Percentiles rank a stretch among this genome's conserved stretches.
Evolutionary conservation across 2,797 vertebrate species (phyloP).

Genomic region (Hybognathus amarus): DNA sequence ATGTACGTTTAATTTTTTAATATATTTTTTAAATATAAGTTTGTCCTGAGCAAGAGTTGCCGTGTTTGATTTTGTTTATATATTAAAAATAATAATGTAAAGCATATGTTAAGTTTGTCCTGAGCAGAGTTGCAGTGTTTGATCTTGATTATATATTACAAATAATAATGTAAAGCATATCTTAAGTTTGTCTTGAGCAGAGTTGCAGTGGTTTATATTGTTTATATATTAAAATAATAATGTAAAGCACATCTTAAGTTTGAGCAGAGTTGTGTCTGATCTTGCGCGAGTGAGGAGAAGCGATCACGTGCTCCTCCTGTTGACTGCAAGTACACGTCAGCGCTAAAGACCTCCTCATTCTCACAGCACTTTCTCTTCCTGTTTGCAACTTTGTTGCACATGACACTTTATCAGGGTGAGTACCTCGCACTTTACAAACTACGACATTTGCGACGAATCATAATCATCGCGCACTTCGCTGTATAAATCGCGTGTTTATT

Average conservation of each 20-base stretch:
- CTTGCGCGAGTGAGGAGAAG: constrained; percentile 1
- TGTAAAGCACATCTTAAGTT: accelerated
- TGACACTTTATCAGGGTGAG: constrained; percentile 63
- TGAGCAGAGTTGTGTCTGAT: background rate
- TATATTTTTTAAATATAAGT: too few relatives aligned
- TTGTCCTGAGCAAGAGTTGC: accelerated
- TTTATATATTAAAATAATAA: background rate
- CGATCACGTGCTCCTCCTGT: constrained; percentile 54
- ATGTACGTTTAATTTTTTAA: too few relatives aligned
- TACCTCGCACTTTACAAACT: background rate
- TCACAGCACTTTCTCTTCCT: constrained; percentile 70
- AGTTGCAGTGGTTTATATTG: background rate
- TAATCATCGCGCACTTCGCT: background rate
- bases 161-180: background rate
- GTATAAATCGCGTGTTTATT: background rate
- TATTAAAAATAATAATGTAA: background rate
- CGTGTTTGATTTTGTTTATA: background rate
- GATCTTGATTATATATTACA: background rate
- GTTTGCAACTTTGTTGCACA: constrained; percentile 63
- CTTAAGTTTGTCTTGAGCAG: accelerated
- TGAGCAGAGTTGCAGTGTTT: background rate
- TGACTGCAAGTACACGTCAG: constrained; percentile 79
- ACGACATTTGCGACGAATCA: background rate
- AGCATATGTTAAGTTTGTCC: accelerated
- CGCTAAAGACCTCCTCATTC: constrained; percentile 63